Base-by-base conservation (phyloP, 2,113 vertebrate genomes). In the Apteryx owenii region DNA sequence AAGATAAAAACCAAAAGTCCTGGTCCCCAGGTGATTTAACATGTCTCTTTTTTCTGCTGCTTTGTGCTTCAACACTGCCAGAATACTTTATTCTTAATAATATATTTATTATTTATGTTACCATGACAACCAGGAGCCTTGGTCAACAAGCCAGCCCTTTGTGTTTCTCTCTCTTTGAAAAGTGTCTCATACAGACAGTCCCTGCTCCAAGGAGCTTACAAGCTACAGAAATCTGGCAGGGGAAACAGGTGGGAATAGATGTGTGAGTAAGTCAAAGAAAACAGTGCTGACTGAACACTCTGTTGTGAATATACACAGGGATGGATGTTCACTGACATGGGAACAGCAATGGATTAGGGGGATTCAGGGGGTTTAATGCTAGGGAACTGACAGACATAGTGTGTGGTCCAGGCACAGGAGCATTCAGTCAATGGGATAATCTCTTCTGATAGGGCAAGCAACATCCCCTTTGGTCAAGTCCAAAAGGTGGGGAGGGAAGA, bases 401-500 rank as follows among this genome's bases (percentile, higher is more conserved):
- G 21, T n/a, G 5, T 54, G 12, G 17, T 51, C 17, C 44, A 28
- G 33, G 26, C 28, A 40, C 5, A 38, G 54, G 20, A 90, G 19
- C 13, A 0, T 0, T 80, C 22, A 0, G 1, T 68, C 46, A 68
- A 18, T 40, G 22, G 18, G 7, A 25, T 65, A 26, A 51, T 23
- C 36, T 73, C 60, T 61, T 31, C 11, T 81, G 7, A 23, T 21
- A 42, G 8, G 3, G 15, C 7, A 65, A 7, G 10, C 13, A 10
- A 40, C 6, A 23, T 20, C 2, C 4, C 0, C 4, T 38, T 46
- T 5, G 2, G 7, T 50, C 29, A 85, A 5, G 17, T 51, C 66
- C 36, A 53, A 73, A 48, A 85, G 21, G 10, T 9, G 5, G 2
- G 14, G 65, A 64, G 71, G 50, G 25, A 60, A 4, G 11, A 10